These are phyloP conservation scores for Vultur gryphus DNA, from an alignment of 2,797 vertebrate species.

Conservation along the genomic window DNA sequence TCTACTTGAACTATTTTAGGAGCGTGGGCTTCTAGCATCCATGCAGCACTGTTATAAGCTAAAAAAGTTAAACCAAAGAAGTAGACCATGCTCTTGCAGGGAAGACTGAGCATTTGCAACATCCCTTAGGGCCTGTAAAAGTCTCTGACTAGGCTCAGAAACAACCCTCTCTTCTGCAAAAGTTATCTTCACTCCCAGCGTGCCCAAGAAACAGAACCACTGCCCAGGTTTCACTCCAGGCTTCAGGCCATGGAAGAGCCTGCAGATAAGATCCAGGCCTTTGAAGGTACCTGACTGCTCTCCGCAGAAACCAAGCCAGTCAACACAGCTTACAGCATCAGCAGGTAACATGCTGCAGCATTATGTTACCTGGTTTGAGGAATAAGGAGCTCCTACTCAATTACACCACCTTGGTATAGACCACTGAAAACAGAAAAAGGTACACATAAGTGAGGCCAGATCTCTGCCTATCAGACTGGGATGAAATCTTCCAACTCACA, in stretches of 20 bases:
- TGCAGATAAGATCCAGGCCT: not conserved
- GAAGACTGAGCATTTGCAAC: not conserved
- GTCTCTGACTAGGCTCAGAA: not conserved
- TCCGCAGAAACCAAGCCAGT: not conserved
- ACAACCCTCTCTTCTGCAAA: not conserved
- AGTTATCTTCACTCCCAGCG: accelerated
- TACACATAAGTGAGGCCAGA: not conserved
- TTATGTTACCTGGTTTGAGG: not conserved
- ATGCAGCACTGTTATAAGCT: not conserved
- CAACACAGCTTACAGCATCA: not conserved
- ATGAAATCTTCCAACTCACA: not conserved
- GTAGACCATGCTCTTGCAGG: not conserved
- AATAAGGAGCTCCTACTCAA: not conserved
- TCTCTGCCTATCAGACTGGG: not conserved
- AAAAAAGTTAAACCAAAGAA: not conserved
- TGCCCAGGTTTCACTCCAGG: not conserved
- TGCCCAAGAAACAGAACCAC: not conserved
- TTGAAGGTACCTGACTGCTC: not conserved
- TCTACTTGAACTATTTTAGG: slow-evolving; percentile 22
- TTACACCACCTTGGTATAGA: not conserved
- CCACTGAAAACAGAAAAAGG: not conserved
- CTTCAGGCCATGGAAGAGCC: not conserved
- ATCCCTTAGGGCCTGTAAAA: not conserved
- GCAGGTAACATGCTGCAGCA: not conserved
- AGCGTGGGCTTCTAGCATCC: slow-evolving; percentile 26